A percentile compares a stretch with the other conserved stretches of the same genome.
phyloP scores from a whole-genome alignment of 2,888 invertebrate genomes.

The Plutella xylostella region DNA sequence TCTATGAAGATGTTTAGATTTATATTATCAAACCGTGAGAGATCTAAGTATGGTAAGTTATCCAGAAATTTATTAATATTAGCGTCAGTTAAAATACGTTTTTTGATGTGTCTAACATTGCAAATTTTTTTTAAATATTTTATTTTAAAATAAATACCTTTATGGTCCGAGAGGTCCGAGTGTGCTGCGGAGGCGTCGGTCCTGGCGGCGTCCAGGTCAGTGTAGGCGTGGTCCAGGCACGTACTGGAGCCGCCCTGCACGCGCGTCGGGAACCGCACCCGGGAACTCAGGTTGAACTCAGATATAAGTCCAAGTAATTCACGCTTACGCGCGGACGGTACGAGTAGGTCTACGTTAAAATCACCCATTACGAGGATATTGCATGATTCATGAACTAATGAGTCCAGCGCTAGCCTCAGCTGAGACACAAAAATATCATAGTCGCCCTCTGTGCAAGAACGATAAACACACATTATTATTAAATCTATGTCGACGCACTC shows the following conservation, averaged over 20 bases:
- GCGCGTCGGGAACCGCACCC: background rate
- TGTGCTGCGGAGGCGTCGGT: background rate
- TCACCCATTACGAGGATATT: background rate
- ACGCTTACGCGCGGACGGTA: background rate
- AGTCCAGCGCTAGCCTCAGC: background rate
- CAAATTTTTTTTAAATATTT: too few relatives aligned
- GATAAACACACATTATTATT: too few relatives aligned
- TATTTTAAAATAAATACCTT: background rate
- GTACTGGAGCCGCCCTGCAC: background rate
- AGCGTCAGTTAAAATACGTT: too few relatives aligned
- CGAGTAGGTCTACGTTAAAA: background rate
- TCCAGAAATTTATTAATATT: too few relatives aligned
- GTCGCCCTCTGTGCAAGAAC: too few relatives aligned
- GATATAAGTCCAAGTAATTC: background rate
- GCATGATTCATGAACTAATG: background rate
- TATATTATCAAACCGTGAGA: too few relatives aligned
- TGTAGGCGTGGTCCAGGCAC: background rate
- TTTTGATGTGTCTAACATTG: too few relatives aligned
- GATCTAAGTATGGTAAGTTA: too few relatives aligned
- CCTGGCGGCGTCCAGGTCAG: background rate
- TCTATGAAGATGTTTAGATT: too few relatives aligned
- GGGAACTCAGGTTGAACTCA: background rate
- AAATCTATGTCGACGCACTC: too few relatives aligned
- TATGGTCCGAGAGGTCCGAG: background rate
- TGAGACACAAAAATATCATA: background rate